Base-by-base conservation (phyloP, 1,140 invertebrate genomes). In the Cydia pomonella region DNA sequence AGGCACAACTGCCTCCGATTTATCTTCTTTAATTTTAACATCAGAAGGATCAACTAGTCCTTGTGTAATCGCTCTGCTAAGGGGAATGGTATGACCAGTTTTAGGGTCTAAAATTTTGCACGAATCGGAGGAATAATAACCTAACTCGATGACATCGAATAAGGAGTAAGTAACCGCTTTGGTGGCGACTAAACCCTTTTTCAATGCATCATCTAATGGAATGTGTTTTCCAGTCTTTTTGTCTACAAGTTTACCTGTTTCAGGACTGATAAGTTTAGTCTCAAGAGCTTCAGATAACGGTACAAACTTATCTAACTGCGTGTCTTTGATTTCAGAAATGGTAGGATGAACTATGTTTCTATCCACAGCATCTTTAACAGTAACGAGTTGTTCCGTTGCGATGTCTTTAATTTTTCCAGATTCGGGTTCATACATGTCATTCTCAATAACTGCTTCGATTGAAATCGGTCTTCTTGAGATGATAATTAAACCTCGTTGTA, bases 281-380 rank as follows among this genome's bases (percentile, higher is more conserved):
- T 94, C 93, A 73, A 97, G 86, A 62, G 96, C 96, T 82, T 96
- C 95, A 59, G 95, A 94, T 21, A 97, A 87, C n/a, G 95, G 94
- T 2, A 96, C 87, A 82, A 95, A 96, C 74, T 94, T 94, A 72
- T 96, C 95, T 66, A 94, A 94, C 82, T 94, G 95, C 0, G 95
- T 95, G 84, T 98, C 96, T 87, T 96, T 96, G 80, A 97, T 96
- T 87, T 96, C 95, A n/a, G 96, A 97, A 78, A 97, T 97, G 77
- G 96, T 96, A 2, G 96, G 95, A 93, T 98, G 96, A 33, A 98
- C 94, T 72, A 98, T 95, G 77, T 96, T 96, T 84, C 96, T 94
- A 82, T 95, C 94, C 53, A 98, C 95, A 13, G 96, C 96, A 84
- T 97, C 96, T 78, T 95, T 93, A 18, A 98, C 89, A 78, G 95